These are phyloP conservation scores for Lasaia peninsularis DNA, from an alignment of 1,140 invertebrate genomes.

Conservation along the genomic window DNA sequence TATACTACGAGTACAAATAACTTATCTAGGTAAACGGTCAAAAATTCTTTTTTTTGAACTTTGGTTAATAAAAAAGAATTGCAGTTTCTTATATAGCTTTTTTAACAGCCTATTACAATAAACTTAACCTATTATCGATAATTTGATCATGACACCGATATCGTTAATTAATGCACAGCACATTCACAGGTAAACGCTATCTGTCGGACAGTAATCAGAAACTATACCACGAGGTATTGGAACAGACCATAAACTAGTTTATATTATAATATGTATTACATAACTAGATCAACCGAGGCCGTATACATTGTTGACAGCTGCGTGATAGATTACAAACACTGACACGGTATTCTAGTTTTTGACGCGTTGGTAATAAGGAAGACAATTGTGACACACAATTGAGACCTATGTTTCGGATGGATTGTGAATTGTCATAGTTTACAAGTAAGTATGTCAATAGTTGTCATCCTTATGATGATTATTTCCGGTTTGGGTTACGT, in stretches of 20 bases:
- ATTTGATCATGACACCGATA: no score
- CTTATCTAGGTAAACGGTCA: no score
- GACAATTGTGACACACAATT: not conserved
- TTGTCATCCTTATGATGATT: slow-evolving; percentile 1
- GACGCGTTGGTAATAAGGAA: not conserved
- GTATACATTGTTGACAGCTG: slow-evolving; percentile 1
- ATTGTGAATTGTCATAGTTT: not conserved
- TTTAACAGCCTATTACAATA: no score
- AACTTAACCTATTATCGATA: no score
- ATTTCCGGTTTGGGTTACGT: not conserved
- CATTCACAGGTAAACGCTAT: not conserved
- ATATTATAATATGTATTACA: slow-evolving; percentile 3
- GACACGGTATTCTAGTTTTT: slow-evolving; percentile 2
- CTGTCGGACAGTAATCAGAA: not conserved
- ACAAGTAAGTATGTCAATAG: slow-evolving; percentile 2
- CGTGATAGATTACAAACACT: not conserved
- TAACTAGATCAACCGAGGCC: slow-evolving; percentile 3
- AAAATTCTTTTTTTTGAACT: no score
- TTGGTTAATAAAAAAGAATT: no score
- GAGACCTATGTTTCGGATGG: not conserved
- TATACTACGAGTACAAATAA: no score
- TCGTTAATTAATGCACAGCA: not conserved
- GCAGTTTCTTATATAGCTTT: no score
- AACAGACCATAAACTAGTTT: slow-evolving; percentile 2
- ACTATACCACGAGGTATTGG: not conserved